Evolutionary conservation across 2,113 vertebrate genomes (phyloP), one percentile per base, ranked within the genome.

Genomic region (Eidolon helvum): DNA sequence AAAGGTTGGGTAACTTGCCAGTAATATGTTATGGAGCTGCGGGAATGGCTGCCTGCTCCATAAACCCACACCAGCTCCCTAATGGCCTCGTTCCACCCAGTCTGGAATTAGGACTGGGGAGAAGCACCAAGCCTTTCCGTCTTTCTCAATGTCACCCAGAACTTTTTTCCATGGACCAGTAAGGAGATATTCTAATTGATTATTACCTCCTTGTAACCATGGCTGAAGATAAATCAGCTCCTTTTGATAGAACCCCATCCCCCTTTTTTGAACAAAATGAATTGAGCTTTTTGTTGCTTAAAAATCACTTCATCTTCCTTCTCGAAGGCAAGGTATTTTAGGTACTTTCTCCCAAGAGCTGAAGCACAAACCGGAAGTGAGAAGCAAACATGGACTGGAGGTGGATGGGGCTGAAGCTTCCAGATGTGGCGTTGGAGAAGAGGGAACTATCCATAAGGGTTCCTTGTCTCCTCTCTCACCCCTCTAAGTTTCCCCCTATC

Each of bases 231-330:
- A 68, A 61, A 38, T 40, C n/a, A 48, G 19, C 48, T 19, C 21
- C 72, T 87, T 68, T n/a, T 6, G 40, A 61, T 35, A 72, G 78
- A 86, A 26, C 18, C 5, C 33, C 2, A 7, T 19, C 9, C 0
- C 8, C 40, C 5, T n/a, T 22, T 90, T 33, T 68, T 69, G 11
- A 92, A 38, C 57, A 84, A 95, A 96, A 77, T n/a, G 35, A 79
- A 92, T 10, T 57, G 38, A 65, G 12, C 0, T 96, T 95, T 96
- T 96, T 97, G 88, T 59, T 94, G 33, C 18, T 68, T 92, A 28
- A 87, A 74, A 43, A 57, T 9, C 33, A 35, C 48, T 68, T n/a
- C 63, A 57, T 57, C 8, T 90, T 79, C 35, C 33, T 77, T 75
- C 57, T 50, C 12, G 8, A 21, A 65, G 43, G 35, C 61, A n/a